A percentile compares a stretch with the other conserved stretches of the same genome.
Evolutionary conservation across 2,888 invertebrate genomes (phyloP).

Genomic region (Pandemis corylana): DNA sequence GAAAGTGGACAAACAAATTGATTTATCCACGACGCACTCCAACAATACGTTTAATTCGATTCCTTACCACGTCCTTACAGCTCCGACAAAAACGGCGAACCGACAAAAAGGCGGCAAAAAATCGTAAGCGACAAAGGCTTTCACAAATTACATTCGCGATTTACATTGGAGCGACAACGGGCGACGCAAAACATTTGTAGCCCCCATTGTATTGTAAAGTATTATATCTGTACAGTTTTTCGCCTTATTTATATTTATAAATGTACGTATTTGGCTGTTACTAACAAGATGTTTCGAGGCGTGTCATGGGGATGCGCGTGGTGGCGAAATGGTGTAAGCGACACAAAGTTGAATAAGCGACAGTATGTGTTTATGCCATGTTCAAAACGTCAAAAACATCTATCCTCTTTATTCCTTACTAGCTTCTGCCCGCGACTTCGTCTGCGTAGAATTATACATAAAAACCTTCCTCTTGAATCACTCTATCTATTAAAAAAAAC

Average conservation of each 20-base stretch:
- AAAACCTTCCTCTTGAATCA: no score
- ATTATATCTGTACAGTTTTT: slow-evolving; percentile 64
- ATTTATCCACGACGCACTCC: slow-evolving; percentile 24
- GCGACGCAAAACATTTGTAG: slow-evolving; percentile 78
- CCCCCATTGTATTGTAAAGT: slow-evolving; percentile 74
- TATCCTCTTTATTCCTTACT: no score
- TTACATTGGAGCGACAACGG: slow-evolving; percentile 81
- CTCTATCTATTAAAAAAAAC: no score
- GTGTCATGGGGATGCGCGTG: slow-evolving; percentile 60
- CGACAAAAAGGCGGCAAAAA: slow-evolving; percentile 50
- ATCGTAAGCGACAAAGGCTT: slow-evolving; percentile 55
- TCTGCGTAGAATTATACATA: no score
- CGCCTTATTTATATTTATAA: slow-evolving; percentile 79
- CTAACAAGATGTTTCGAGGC: slow-evolving; percentile 78
- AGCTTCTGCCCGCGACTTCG: no score
- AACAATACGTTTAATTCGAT: slow-evolving; percentile 3
- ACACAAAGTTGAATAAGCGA: neutral
- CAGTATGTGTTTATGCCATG: neutral
- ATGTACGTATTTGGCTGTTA: slow-evolving; percentile 75
- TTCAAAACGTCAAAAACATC: no score
- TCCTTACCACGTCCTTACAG: neutral
- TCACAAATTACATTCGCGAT: slow-evolving; percentile 79
- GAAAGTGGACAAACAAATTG: slow-evolving; percentile 23
- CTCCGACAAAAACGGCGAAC: neutral
- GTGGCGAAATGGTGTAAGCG: slow-evolving; percentile 1